Percentiles rank a stretch among this genome's conserved stretches.
phyloP scores from a whole-genome alignment of 2,113 vertebrate species.

The Perca schrenkii region DNA sequence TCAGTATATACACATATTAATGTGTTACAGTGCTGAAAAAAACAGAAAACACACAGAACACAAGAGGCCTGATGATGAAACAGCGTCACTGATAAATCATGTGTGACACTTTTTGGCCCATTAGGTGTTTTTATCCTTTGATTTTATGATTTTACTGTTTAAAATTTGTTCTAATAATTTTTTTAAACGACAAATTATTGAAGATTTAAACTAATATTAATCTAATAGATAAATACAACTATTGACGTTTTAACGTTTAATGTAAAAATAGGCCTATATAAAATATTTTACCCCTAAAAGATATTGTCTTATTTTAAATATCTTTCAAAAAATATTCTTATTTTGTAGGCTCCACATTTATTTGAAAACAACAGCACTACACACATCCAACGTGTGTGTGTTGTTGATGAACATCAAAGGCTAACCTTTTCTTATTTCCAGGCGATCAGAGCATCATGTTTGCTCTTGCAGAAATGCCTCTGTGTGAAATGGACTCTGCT shows the following conservation, averaged over 20 bases:
- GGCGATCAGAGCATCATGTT: slow-evolving; percentile 56
- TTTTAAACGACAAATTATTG: neutral
- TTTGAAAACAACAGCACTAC: slow-evolving; percentile 9
- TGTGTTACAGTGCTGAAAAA: neutral
- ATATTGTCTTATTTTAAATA: slow-evolving; percentile 10
- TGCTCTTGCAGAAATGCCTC: slow-evolving; percentile 36
- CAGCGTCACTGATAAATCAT: slow-evolving; percentile 53
- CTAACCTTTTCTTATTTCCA: slow-evolving; percentile 61
- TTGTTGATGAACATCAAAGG: slow-evolving; percentile 53
- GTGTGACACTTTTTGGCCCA: slow-evolving; percentile 31
- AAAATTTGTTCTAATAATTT: neutral
- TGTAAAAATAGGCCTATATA: neutral
- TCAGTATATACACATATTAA: neutral
- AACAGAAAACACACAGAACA: neutral
- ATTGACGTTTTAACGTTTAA: neutral
- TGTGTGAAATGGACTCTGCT: slow-evolving; percentile 1
- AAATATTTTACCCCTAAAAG: neutral
- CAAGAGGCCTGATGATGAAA: slow-evolving; percentile 18
- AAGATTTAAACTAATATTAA: neutral
- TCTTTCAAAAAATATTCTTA: neutral
- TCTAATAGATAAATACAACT: neutral
- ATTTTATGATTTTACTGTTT: neutral
- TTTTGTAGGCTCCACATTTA: neutral
- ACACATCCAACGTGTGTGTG: slow-evolving; percentile 10
- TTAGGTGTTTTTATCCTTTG: neutral